Percentiles rank a stretch among this genome's conserved stretches.
Conservation (phyloP, 2,797 vertebrate genomes). For the Brachymystax lenok region DNA sequence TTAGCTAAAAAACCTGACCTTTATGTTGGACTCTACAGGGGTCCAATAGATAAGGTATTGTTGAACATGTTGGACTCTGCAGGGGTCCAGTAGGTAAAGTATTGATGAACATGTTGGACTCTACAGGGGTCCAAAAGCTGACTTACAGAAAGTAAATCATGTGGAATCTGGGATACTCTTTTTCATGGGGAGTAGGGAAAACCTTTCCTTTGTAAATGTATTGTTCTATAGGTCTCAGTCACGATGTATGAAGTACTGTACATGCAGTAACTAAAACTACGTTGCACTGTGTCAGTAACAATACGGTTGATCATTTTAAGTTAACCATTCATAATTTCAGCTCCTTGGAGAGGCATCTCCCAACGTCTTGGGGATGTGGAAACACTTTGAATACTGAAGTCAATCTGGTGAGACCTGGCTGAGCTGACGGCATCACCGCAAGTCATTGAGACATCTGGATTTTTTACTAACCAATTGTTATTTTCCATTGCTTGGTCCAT, state of each 20-base stretch:
- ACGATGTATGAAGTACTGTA: too few relatives aligned
- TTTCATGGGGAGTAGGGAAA: not conserved
- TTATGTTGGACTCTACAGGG: slow-evolving; percentile 79
- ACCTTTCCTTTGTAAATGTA: not conserved
- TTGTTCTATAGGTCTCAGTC: not conserved
- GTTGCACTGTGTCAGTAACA: not conserved
- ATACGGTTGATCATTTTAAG: not conserved
- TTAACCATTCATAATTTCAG: slow-evolving; percentile 15
- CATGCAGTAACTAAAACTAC: too few relatives aligned
- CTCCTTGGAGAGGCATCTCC: not conserved
- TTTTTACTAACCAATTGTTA: slow-evolving; percentile 35
- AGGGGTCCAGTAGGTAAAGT: slow-evolving; percentile 69
- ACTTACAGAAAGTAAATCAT: not conserved
- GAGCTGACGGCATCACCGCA: not conserved
- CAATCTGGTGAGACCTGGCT: too few relatives aligned
- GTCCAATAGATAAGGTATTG: slow-evolving; percentile 78
- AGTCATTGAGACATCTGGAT: slow-evolving; percentile 13
- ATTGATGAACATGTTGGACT: slow-evolving; percentile 82
- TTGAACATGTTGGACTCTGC: slow-evolving; percentile 76
- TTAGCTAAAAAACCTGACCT: slow-evolving; percentile 89
- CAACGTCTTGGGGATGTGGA: too few relatives aligned
- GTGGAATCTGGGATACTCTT: not conserved
- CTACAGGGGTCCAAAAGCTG: slow-evolving; percentile 35
- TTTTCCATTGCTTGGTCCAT: slow-evolving; percentile 46
- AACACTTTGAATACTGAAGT: too few relatives aligned